Base-by-base conservation (phyloP, 1,140 invertebrate genomes). In the Heliconius hermathena region DNA sequence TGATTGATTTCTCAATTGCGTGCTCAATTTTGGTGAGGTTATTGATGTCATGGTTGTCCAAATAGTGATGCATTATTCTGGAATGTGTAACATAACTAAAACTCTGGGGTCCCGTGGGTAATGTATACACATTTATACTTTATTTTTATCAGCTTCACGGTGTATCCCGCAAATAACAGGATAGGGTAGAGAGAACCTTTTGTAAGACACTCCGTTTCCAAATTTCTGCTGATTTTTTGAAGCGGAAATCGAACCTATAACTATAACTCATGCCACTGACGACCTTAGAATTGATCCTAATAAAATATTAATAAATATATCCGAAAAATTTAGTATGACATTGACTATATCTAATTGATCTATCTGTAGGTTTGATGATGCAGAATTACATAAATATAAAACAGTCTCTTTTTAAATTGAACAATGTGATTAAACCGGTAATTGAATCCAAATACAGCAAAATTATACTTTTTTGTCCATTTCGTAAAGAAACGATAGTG, bases 1-100 rank as follows among this genome's bases (percentile, higher is more conserved):
- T 86, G 76, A 85, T 80, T 81, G 72, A 86, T 83, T 81, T 73
- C 49, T 81, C 54, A 74, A 76, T 81, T 80, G 83, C 74, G 77
- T 83, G 78, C 60, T 26, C 54, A 74, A n/a, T n/a, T 76, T 79
- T 81, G 20, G 46, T 26, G 18, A n/a, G 13, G n/a, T 11, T 76
- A 71, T 78, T 78, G 2, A 70, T 79, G 57, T 71, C 46, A 46
- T 77, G 60, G 66, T 52, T 71, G 46, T 49, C 76, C 26, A 46
- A 74, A 66, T 5, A 11, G 60, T 66, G 22, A 66, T 29, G 60
- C 4, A 66, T 29, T 26, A 66, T 60, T n/a, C 9, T 60, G n/a
- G 1, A 60, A 60, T n/a, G n/a, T 57, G 0, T 66, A 66, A 66
- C 57, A 22, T 29, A 26, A 66, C n/a, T 66, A n/a, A 20, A 29